A percentile compares a stretch with the other conserved stretches of the same genome.
Evolutionary conservation across 2,113 vertebrate species (phyloP).

Genomic region (Cacatua alba): DNA sequence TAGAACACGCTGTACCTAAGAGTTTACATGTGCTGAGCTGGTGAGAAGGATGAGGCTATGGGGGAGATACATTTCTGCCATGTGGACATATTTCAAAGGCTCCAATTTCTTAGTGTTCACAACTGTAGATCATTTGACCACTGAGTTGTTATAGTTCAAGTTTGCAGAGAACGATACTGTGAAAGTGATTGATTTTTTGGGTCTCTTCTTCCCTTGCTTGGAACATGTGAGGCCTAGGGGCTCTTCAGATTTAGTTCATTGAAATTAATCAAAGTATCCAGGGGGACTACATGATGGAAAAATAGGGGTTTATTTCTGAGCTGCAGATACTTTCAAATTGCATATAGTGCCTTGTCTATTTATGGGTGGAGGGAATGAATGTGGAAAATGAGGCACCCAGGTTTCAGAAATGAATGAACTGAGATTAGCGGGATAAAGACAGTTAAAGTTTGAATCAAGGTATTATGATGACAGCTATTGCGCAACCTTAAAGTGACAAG

Average conservation of each 20-base stretch:
- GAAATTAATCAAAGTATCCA: background rate
- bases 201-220: background rate
- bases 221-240: background rate
- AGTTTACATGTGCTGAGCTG: background rate
- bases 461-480: background rate
- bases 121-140: conserved; percentile 8
- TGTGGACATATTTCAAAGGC: conserved; percentile 2
- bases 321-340: background rate
- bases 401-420: background rate
- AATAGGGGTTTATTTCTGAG: background rate
- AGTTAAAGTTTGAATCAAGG: background rate
- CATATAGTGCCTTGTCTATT: background rate
- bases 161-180: background rate
- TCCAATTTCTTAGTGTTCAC: conserved; percentile 15
- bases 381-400: background rate
- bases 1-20: conserved; percentile 11
- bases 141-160: background rate
- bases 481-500: background rate
- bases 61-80: background rate
- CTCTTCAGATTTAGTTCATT: background rate
- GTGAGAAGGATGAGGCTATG: background rate
- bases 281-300: background rate
- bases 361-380: background rate
- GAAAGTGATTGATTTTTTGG: background rate
- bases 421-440: background rate